Evolutionary conservation across 2,888 invertebrate genomes (phyloP), one percentile per base, ranked within the genome.

Genomic region (Piscicola geometra): DNA sequence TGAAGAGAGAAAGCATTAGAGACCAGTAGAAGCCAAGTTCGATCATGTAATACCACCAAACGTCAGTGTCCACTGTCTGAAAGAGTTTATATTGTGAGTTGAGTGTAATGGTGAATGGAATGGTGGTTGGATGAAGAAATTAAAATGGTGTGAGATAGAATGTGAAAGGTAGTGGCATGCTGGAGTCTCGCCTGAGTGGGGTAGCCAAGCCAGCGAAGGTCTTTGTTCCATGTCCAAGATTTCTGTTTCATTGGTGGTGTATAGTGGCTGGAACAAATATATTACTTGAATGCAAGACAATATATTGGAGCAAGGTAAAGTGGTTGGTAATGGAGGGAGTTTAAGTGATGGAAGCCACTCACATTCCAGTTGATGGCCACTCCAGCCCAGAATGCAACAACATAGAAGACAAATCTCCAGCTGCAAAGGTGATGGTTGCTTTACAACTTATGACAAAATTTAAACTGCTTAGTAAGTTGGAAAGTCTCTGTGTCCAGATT

Each of bases 11-110:
- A 78, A 93, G 90, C 79, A 85, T 91, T 77, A 97, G 88, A 28
- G 97, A 92, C 93, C 94, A 95, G 86, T 98, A 99, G 87, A 97
- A 97, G 41, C 93, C 90, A 85, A 93, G 89, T 68, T 94, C 94
- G 79, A 94, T 88, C 91, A 97, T 94, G 88, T 98, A 99, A 86
- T 98, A 94, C 93, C 94, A 96, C 93, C 94, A 96, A 69, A 94
- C 87, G 83, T 93, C 94, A 79, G 85, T 87, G 18, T 91, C 89
- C 30, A 95, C 87, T 52, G 91, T 90, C 90, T 95, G 89, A 32
- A 18, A 3, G 25, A 28, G 18, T 9, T 69, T 30, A 64, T 28
- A 9, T 64, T 64, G n/a, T n/a, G n/a, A n/a, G n/a, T 50, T 77
- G 88, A 87, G n/a, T 18, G n/a, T 50, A 18, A 50, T 18, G 52